Evolutionary conservation across 2,888 invertebrate genomes (phyloP).

Genomic region (Atherix ibis): DNA sequence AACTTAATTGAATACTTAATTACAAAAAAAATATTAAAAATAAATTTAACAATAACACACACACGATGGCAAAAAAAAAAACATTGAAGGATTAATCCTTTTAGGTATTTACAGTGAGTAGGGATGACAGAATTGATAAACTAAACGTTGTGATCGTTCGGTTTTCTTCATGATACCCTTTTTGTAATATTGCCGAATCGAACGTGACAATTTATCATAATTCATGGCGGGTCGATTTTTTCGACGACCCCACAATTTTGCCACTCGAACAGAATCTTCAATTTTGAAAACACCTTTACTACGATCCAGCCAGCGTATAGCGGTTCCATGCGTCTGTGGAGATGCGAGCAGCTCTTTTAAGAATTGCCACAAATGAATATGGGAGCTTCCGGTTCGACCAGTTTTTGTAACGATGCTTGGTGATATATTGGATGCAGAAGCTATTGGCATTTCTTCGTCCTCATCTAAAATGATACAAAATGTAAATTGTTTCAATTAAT

Average conservation of each 20-base stretch:
- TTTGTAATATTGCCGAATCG: constrained; percentile 97
- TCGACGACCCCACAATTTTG: constrained; percentile 93
- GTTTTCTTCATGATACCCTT: constrained; percentile 99
- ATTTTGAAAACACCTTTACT: constrained; percentile 95
- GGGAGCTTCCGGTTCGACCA: constrained; percentile 50
- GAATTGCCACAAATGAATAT: constrained; percentile 98
- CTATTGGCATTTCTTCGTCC: constrained; percentile 28
- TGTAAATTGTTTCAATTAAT: too few relatives aligned
- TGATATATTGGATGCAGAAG: constrained; percentile 12
- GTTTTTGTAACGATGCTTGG: constrained; percentile 4
- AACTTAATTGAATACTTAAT: too few relatives aligned
- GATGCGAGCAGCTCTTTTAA: constrained; percentile 85
- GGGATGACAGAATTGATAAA: constrained; percentile 96
- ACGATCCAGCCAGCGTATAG: constrained; percentile 95
- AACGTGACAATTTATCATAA: constrained; percentile 95
- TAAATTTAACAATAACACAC: constrained; percentile 3
- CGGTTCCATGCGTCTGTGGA: constrained; percentile 77
- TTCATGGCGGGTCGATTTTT: constrained; percentile 99
- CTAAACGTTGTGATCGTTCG: constrained; percentile 90
- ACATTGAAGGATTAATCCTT: too few relatives aligned
- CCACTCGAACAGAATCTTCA: constrained; percentile 93
- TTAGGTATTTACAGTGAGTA: constrained; percentile 54
- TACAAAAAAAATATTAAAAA: too few relatives aligned
- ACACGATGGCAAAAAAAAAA: too few relatives aligned
- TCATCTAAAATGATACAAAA: constrained; percentile 28